Conservation (phyloP, 1,140 invertebrate species). For the Conopomorpha cramerella region DNA sequence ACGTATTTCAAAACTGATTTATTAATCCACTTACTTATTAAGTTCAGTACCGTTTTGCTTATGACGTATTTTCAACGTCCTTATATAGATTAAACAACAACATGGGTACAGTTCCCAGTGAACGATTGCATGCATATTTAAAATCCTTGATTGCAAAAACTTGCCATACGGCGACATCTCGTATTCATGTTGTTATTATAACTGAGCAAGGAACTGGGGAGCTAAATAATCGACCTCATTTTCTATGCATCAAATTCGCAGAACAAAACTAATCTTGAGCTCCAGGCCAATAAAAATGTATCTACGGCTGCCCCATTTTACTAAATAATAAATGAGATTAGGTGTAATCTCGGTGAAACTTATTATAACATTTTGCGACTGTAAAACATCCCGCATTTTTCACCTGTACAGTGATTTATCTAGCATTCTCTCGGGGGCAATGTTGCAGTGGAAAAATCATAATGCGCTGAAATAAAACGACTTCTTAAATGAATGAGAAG, state of each 20-base stretch:
- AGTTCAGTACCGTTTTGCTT: too few relatives aligned
- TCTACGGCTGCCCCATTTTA: conserved; percentile 27
- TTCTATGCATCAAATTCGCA: conserved; percentile 56
- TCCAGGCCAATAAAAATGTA: conserved; percentile 53
- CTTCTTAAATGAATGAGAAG: too few relatives aligned
- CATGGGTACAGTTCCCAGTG: too few relatives aligned
- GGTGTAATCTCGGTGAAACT: conserved; percentile 51
- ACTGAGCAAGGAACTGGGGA: conserved; percentile 18
- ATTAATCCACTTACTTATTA: too few relatives aligned
- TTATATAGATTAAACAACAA: too few relatives aligned
- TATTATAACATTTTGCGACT: conserved; percentile 54
- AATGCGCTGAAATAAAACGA: too few relatives aligned
- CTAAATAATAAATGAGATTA: conserved; percentile 54
- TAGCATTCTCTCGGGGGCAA: too few relatives aligned
- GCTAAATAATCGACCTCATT: conserved; percentile 56
- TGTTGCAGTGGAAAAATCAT: too few relatives aligned
- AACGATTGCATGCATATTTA: too few relatives aligned
- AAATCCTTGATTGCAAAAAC: background rate
- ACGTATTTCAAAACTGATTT: too few relatives aligned
- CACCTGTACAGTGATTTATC: conserved; percentile 23
- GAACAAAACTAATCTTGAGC: conserved; percentile 57
- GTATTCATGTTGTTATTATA: conserved; percentile 43
- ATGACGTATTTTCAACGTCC: too few relatives aligned
- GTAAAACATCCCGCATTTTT: conserved; percentile 47
- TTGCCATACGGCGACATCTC: conserved; percentile 24